Percentiles rank a stretch among this genome's conserved stretches.
These are phyloP conservation scores for Protonibea diacanthus DNA, from an alignment of 2,797 vertebrate genomes.

Conservation along the genomic window DNA sequence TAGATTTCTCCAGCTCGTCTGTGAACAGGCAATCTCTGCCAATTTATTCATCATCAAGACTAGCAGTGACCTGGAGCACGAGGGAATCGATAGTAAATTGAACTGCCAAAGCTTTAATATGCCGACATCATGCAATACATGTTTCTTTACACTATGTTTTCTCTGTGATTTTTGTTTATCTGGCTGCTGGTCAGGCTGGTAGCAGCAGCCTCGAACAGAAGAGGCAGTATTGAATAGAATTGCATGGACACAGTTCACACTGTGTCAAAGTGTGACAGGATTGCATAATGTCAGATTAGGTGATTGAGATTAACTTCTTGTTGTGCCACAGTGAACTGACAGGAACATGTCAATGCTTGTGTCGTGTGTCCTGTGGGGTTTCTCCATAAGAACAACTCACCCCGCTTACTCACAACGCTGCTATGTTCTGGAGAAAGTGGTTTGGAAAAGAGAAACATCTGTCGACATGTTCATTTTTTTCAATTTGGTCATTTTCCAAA, in stretches of 20 bases:
- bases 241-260: neutral
- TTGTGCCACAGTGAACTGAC: neutral
- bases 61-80: constrained; percentile 6
- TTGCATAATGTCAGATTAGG: neutral
- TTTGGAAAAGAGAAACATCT: constrained; percentile 28
- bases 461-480: constrained; percentile 1
- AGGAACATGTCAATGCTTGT: constrained; percentile 34
- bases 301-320: neutral
- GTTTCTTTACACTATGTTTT: neutral
- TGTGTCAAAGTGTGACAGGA: neutral
- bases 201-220: neutral
- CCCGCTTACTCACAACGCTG: constrained; percentile 6
- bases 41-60: constrained; percentile 18
- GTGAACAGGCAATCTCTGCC: constrained; percentile 10
- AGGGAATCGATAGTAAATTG: constrained; percentile 8
- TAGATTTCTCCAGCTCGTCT: constrained; percentile 19
- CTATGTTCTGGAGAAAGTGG: constrained; percentile 1
- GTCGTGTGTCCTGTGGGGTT: neutral
- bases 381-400: neutral
- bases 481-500: constrained; percentile 3
- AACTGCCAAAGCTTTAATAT: constrained; percentile 5
- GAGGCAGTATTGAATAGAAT: neutral
- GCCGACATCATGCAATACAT: neutral
- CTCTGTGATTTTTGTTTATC: neutral
- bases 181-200: neutral